A percentile compares a stretch with the other conserved stretches of the same genome.
phyloP scores from a whole-genome alignment of 2,797 vertebrate species.

The Chaetophractus vellerosus region DNA sequence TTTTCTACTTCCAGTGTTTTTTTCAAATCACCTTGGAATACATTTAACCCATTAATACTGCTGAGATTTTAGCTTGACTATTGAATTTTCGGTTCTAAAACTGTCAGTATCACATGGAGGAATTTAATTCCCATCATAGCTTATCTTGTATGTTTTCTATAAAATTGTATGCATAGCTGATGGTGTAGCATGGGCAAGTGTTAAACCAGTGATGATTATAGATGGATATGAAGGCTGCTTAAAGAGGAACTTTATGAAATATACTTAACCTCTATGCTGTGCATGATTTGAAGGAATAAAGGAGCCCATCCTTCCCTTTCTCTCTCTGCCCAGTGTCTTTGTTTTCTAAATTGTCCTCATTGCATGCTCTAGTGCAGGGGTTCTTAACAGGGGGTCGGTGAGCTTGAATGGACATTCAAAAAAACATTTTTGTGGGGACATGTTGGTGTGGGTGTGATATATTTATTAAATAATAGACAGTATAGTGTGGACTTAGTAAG shows the following conservation, averaged over 20 bases:
- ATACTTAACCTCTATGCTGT: neutral
- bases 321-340: neutral
- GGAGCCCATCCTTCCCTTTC: neutral
- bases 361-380: neutral
- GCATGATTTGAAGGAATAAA: neutral
- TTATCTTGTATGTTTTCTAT: neutral
- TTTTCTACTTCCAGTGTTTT: conserved; percentile 10
- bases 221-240: neutral
- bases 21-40: neutral
- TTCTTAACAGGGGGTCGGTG: too few relatives aligned
- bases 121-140: conserved; percentile 23
- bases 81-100: conserved; percentile 37
- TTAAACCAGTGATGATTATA: neutral
- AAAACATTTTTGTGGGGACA: too few relatives aligned
- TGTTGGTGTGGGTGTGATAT: too few relatives aligned
- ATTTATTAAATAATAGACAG: too few relatives aligned
- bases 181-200: neutral
- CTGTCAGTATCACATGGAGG: neutral
- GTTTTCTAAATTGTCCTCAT: neutral
- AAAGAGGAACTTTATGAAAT: neutral
- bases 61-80: conserved; percentile 15
- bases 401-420: too few relatives aligned
- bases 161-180: neutral
- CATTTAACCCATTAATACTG: conserved; percentile 41
- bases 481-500: too few relatives aligned